Conservation (phyloP, 1,140 invertebrate species). For the Drosophila bocqueti region DNA sequence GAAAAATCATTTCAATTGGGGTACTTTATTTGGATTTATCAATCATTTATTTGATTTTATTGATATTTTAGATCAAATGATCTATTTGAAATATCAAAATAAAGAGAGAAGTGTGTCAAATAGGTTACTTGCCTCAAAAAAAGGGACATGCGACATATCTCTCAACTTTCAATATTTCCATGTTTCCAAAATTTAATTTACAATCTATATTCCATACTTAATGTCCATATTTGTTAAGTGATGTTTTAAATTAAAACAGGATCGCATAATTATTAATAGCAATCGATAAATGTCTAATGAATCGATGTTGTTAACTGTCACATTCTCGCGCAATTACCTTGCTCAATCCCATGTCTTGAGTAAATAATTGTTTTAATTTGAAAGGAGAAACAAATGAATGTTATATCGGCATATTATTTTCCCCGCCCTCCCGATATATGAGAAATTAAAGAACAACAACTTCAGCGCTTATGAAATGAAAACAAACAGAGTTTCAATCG, state of each 20-base stretch:
- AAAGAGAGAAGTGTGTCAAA: background rate
- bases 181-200: background rate
- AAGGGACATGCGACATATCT: background rate
- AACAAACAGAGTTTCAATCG: constrained; percentile 4
- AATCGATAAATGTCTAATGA: constrained; percentile 1
- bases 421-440: background rate
- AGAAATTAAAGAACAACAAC: background rate
- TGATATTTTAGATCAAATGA: no score
- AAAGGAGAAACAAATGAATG: background rate
- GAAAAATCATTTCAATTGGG: background rate
- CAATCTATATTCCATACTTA: no score
- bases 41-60: background rate
- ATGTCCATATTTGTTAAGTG: background rate
- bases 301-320: background rate
- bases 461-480: background rate
- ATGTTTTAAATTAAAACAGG: background rate
- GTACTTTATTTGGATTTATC: background rate
- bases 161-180: no score
- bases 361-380: background rate
- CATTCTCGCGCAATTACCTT: background rate
- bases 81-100: background rate
- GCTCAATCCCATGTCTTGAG: background rate
- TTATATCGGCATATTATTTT: background rate
- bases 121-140: background rate
- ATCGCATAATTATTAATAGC: background rate